Base-by-base conservation (phyloP, 2,888 invertebrate species). In the Acleris laterana region DNA sequence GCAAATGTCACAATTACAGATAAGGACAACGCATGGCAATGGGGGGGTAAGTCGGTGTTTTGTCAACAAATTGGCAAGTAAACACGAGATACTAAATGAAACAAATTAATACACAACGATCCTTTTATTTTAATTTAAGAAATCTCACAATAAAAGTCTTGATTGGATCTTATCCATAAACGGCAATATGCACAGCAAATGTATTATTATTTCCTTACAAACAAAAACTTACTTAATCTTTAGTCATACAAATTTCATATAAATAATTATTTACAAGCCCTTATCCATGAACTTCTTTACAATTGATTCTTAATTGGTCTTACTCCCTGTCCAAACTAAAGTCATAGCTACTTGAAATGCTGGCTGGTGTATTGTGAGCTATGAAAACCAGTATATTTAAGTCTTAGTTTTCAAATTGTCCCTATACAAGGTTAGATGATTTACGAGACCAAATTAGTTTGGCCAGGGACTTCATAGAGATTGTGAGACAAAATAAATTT, bases 111-210 rank as follows among this genome's bases (percentile, higher is more conserved):
- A 88, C 89, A 91, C 91, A 91, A 90, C 90, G 85, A 89, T 87
- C 77, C 79, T 82, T 87, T 89, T 84, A 77, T 76, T 82, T 86
- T 89, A 87, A 85, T 86, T 87, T 85, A 87, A 83, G 89, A 90
- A 90, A 87, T 88, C 84, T 88, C 88, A 91, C 90, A 90, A 85
- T 90, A 88, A 89, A 89, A 89, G 88, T 90, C 84, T 88, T 88
- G 83, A 88, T 77, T 90, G 92, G 92, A 91, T 92, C 89, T 90
- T 90, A 92, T 92, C 92, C 92, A 88, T 87, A 88, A 89, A 89
- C 85, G 84, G 89, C 89, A 85, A 80, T 90, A 90, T 90, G 87
- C 89, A 90, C 89, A 91, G 91, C 90, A 84, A 90, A 84, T 83
- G 73, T 83, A 78, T 75, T 77, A 77, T 75, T 77, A 71, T 77